Percentiles rank a stretch among this genome's conserved stretches.
Conservation (phyloP, 2,797 vertebrate species). For the Myoxocephalus aenaeus region DNA sequence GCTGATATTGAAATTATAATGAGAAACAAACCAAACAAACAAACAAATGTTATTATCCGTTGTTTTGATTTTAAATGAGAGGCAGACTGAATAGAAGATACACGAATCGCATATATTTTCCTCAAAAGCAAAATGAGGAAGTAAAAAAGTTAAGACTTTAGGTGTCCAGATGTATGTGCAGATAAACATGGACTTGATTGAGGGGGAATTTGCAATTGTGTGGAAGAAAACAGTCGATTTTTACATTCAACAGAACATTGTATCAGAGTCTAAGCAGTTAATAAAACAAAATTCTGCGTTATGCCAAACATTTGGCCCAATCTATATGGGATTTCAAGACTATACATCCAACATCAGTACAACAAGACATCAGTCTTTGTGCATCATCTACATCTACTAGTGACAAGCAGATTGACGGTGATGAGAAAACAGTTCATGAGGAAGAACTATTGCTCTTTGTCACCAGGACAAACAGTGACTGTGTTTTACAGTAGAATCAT, state of each 20-base stretch:
- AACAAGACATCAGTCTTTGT: not conserved
- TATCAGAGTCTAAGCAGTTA: not conserved
- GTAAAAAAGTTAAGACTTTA: not conserved
- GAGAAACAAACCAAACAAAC: too few relatives aligned
- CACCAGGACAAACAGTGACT: conserved; percentile 42
- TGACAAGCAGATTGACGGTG: conserved; percentile 27
- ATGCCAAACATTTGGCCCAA: not conserved
- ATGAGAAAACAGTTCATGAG: conserved; percentile 45
- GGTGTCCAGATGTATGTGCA: not conserved
- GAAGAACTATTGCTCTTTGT: conserved; percentile 34
- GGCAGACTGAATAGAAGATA: not conserved
- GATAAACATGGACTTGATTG: not conserved
- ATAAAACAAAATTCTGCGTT: not conserved
- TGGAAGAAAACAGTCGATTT: not conserved
- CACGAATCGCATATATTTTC: too few relatives aligned
- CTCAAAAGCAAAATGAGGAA: not conserved
- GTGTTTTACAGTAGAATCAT: conserved; percentile 49
- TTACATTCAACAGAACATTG: not conserved
- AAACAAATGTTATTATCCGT: too few relatives aligned
- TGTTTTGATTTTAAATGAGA: not conserved
- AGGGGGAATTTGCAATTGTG: not conserved
- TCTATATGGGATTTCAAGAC: not conserved
- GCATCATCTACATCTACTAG: not conserved
- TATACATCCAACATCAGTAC: not conserved
- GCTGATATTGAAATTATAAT: too few relatives aligned